phyloP scores from a whole-genome alignment of 2,113 vertebrate genomes.

The Pelobates fuscus region DNA sequence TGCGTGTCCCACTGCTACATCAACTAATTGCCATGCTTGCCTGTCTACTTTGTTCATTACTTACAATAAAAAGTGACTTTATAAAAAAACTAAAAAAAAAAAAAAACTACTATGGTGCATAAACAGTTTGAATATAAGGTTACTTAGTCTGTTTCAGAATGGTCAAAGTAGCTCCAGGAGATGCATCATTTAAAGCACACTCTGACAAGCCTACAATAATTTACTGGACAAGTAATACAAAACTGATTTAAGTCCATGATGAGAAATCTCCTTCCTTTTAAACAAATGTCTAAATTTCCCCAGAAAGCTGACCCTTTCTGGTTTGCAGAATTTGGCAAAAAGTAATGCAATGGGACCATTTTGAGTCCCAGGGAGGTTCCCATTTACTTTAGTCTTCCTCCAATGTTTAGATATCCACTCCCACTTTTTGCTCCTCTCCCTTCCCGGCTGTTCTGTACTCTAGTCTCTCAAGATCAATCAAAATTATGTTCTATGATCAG shows the following conservation, averaged over 20 bases:
- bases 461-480: neutral
- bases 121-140: no score
- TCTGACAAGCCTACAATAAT: neutral
- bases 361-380: conserved; percentile 53
- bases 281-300: conserved; percentile 52
- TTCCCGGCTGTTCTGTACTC: neutral
- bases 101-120: no score
- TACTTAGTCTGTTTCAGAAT: no score
- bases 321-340: conserved; percentile 59
- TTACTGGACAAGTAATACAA: neutral
- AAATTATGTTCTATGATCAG: conserved; percentile 61
- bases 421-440: neutral
- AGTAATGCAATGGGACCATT: conserved; percentile 60
- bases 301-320: conserved; percentile 59
- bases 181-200: no score
- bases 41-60: no score
- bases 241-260: conserved; percentile 21
- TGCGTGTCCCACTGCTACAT: no score
- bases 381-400: conserved; percentile 59
- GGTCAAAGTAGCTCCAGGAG: no score
- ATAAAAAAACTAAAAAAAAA: no score
- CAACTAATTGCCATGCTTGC: no score
- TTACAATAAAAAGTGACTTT: no score
- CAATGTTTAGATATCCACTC: conserved; percentile 68
- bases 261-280: conserved; percentile 55